These are phyloP conservation scores for Heterochromis multidens DNA, from an alignment of 2,113 vertebrate species.

Conservation along the genomic window DNA sequence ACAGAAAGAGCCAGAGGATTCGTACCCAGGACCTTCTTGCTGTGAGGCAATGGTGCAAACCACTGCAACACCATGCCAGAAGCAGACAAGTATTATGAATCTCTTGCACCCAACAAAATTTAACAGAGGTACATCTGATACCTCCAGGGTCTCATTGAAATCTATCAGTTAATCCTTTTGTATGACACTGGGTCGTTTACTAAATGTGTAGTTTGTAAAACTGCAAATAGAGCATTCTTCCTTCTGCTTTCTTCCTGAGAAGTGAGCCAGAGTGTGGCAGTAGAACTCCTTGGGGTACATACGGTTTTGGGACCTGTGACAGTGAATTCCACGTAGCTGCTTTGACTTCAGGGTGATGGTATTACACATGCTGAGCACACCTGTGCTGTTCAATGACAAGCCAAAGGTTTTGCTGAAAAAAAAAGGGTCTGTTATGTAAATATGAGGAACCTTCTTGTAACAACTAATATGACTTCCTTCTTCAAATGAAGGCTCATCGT, in stretches of 20 bases:
- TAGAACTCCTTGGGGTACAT: background rate
- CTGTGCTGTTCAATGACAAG: background rate
- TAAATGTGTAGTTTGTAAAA: conserved; percentile 55
- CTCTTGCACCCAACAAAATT: background rate
- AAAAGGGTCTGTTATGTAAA: background rate
- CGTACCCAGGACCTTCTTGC: background rate
- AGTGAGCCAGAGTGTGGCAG: background rate
- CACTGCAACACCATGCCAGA: background rate
- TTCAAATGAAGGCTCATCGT: background rate
- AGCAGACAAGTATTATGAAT: background rate
- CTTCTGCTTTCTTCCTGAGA: background rate
- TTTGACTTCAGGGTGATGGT: background rate
- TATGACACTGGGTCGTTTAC: conserved; percentile 75
- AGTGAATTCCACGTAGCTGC: background rate
- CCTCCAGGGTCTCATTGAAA: background rate
- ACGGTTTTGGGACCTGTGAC: background rate
- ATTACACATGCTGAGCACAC: background rate
- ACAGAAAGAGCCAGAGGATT: background rate
- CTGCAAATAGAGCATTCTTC: no score
- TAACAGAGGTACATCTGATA: background rate
- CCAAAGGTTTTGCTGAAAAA: background rate
- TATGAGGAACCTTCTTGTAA: background rate
- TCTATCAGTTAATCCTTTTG: conserved; percentile 26
- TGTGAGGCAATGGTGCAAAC: background rate
- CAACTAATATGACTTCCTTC: background rate